phyloP scores from a whole-genome alignment of 2,113 vertebrate species.

The Hystrix brachyura region DNA sequence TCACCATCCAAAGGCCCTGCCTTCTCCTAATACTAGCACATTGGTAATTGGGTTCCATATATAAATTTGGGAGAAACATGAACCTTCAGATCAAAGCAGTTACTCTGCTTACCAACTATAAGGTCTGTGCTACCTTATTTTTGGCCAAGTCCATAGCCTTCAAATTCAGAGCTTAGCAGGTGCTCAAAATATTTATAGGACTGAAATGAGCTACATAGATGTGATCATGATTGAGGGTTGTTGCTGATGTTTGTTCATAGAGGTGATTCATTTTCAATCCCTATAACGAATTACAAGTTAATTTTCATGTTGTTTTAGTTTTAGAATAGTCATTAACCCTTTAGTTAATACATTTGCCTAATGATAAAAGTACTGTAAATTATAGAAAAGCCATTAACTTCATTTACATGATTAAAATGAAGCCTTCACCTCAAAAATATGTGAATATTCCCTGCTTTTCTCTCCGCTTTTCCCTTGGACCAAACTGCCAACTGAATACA shows the following conservation, averaged over 20 bases:
- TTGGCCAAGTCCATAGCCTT: background rate
- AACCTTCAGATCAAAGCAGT: background rate
- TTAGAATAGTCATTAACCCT: constrained; percentile 16
- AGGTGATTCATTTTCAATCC: background rate
- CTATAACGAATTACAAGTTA: background rate
- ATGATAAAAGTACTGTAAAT: constrained; percentile 3
- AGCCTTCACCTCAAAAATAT: background rate
- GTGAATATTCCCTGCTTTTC: background rate
- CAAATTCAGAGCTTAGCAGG: background rate
- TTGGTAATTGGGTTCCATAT: background rate
- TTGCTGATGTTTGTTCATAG: accelerated
- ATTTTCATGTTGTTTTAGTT: constrained; percentile 40
- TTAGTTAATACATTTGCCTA: background rate
- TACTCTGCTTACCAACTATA: background rate
- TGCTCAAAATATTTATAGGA: background rate
- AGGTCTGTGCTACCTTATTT: background rate
- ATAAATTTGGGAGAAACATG: background rate
- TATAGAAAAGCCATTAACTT: background rate
- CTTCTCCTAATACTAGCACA: background rate
- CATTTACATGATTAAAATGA: constrained; percentile 1
- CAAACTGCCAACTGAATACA: background rate
- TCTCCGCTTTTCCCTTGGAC: background rate
- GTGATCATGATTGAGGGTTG: background rate
- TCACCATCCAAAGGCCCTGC: background rate
- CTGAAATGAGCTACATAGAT: background rate